Evolutionary conservation across 2,888 invertebrate genomes (phyloP).

Genomic region (Automeris io): DNA sequence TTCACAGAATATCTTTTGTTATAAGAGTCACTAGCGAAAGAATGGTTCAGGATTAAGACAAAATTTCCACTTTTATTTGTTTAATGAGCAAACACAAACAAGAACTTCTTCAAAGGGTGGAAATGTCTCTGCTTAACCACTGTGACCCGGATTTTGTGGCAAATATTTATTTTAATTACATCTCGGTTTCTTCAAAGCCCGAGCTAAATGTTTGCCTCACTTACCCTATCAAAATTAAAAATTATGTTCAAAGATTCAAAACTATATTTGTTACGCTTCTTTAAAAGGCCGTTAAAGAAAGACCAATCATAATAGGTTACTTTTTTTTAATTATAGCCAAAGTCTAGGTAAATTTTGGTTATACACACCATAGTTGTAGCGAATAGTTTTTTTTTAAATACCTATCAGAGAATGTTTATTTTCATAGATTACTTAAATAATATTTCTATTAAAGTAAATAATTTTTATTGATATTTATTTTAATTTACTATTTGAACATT

Average conservation of each 20-base stretch:
- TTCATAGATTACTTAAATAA: too few species aligned
- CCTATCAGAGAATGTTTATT: too few species aligned
- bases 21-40: slow-evolving; percentile 33
- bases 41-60: slow-evolving; percentile 53
- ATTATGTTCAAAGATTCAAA: slow-evolving; percentile 30
- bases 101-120: slow-evolving; percentile 72
- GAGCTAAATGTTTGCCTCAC: slow-evolving; percentile 54
- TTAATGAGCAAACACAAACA: slow-evolving; percentile 74
- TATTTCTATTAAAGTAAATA: too few species aligned
- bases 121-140: slow-evolving; percentile 70
- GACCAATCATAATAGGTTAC: too few species aligned
- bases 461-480: too few species aligned
- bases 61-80: slow-evolving; percentile 67
- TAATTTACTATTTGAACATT: too few species aligned
- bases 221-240: slow-evolving; percentile 42
- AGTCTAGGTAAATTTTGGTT: too few species aligned
- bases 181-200: slow-evolving; percentile 56
- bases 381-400: too few species aligned
- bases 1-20: slow-evolving; percentile 30
- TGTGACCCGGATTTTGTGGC: slow-evolving; percentile 67
- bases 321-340: too few species aligned
- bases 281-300: too few species aligned
- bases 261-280: too few species aligned
- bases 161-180: slow-evolving; percentile 76
- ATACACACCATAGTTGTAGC: too few species aligned